These are phyloP conservation scores for Carposina sasakii DNA, from an alignment of 1,140 invertebrate species.

Conservation along the genomic window DNA sequence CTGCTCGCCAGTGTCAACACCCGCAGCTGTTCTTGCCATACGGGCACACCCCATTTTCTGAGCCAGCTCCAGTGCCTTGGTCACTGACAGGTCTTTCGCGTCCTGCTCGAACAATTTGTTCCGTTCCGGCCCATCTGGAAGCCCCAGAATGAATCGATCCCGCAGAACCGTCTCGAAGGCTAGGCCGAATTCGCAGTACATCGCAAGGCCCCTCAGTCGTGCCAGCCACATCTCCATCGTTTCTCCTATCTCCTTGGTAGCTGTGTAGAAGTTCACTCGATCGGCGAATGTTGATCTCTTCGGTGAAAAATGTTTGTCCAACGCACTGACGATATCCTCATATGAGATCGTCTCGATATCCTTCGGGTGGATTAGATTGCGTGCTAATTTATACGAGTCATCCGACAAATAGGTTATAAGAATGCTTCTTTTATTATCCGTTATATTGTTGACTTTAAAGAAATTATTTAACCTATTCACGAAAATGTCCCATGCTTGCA, in stretches of 20 bases:
- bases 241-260: not conserved
- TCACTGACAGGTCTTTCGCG: not conserved
- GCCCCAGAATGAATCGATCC: conserved; percentile 1
- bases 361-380: conserved; percentile 1
- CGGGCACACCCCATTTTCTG: not conserved
- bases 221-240: not conserved
- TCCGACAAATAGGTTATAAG: conserved; percentile 1
- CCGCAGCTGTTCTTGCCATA: not conserved
- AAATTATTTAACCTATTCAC: not conserved
- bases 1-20: too few species aligned
- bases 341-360: not conserved
- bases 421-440: not conserved
- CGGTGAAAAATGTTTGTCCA: not conserved
- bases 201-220: conserved; percentile 5
- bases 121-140: not conserved
- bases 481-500: not conserved
- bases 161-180: not conserved
- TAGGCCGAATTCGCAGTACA: not conserved
- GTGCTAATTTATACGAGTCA: not conserved
- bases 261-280: not conserved
- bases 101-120: not conserved
- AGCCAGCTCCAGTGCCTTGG: conserved; percentile 1
- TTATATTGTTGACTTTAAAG: conserved; percentile 1
- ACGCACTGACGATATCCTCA: not conserved
- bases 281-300: conserved; percentile 6